Base-by-base conservation (phyloP, 2,797 vertebrate genomes). In the Pelochelys cantorii region DNA sequence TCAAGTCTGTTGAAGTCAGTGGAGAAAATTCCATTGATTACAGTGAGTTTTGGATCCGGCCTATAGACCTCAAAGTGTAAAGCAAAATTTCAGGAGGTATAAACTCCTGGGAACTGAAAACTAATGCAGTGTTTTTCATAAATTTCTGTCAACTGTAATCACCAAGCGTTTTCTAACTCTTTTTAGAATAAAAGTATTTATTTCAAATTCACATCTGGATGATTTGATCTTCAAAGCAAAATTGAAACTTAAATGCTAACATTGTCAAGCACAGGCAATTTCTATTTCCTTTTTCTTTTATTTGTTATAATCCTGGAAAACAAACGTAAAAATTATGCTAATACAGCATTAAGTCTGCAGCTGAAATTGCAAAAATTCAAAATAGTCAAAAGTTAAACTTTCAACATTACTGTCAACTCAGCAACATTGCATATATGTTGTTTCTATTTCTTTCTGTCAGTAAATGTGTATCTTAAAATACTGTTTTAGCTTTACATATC, bases 131-230 rank as follows among this genome's bases (percentile, higher is more conserved):
- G 11, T 42, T 42, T 54, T 75, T 37, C 37, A 23, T 23, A 42
- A 74, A 29, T 92, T 94, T 71, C 37, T 85, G 3, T 79, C 12
- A 94, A 89, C 29, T 89, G 23, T 53, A 88, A 27, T 85, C 86
- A 86, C 22, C 20, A 79, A 83, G 84, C 79, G 0, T 0, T 79
- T 86, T 95, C 12, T 42, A 75, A 75, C 37, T 17, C 23, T 75
- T 52, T 75, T 48, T 27, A 48, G 22, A 48, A 48, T 75, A 13
- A 75, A 75, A 23, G 12, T 75, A 27, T 48, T 42, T 48, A 48
- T 25, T 12, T 48, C 37, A 75, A 75, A 71, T 34, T 71, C n/a
- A 37, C 18, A 71, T 71, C 17, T 34, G 65, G 42, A 48, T 48
- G 42, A 42, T 75, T 42, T 42, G 68, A 56, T 78, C 68, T 92